A percentile compares a stretch with the other conserved stretches of the same genome.
Conservation (phyloP, 1,140 invertebrate genomes). For the Heliconius hewitsoni region DNA sequence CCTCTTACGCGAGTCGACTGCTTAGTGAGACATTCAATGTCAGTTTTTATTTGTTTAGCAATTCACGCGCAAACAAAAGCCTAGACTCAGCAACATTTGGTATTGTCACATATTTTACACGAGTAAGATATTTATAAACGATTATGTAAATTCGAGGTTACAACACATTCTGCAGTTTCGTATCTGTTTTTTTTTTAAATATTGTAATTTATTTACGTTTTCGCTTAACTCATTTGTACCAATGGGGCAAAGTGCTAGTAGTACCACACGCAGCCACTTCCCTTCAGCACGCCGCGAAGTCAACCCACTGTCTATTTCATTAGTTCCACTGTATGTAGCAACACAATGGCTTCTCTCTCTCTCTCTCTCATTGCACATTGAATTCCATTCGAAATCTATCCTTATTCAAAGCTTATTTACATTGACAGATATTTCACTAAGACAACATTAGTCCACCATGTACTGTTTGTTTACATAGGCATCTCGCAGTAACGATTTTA, state of each 20-base stretch:
- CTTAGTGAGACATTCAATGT: constrained; percentile 50
- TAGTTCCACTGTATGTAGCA: constrained; percentile 47
- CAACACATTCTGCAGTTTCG: background rate
- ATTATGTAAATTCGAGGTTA: constrained; percentile 16
- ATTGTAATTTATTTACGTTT: background rate
- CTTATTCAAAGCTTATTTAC: constrained; percentile 29
- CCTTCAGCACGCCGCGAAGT: constrained; percentile 69
- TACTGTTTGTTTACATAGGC: constrained; percentile 40
- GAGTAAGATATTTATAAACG: constrained; percentile 13
- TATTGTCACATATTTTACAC: background rate
- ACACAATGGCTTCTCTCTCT: constrained; percentile 46
- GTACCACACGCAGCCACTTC: constrained; percentile 41
- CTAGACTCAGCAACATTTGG: background rate
- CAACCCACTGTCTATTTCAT: constrained; percentile 71
- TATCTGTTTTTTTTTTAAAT: background rate
- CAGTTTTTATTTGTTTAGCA: constrained; percentile 51
- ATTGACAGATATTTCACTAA: constrained; percentile 36
- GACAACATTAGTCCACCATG: constrained; percentile 32
- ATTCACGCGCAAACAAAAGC: constrained; percentile 37
- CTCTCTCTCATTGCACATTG: constrained; percentile 25
- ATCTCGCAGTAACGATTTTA: constrained; percentile 33
- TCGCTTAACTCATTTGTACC: constrained; percentile 12
- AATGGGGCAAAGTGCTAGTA: constrained; percentile 35
- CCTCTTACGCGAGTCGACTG: constrained; percentile 44
- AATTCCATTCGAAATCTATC: constrained; percentile 8